Evolutionary conservation across 2,113 vertebrate genomes (phyloP), one percentile per base, ranked within the genome.

Genomic region (Gymnarchus niloticus): DNA sequence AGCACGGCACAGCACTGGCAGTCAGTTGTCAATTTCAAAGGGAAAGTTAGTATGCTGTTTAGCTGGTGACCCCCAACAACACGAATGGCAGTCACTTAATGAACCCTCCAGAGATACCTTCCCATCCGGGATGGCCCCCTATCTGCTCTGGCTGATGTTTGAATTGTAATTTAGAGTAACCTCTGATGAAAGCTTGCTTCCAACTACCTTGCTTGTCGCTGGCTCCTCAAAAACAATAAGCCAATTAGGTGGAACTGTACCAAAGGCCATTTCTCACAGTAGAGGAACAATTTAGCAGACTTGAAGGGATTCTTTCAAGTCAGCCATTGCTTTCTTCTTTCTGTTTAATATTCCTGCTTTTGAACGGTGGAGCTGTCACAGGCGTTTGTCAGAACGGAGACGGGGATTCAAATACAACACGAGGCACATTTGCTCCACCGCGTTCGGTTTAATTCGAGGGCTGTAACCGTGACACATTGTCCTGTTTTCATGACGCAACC

Each of bases 31-130:
- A 21, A 51, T 33, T 33, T 33, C n/a, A 33, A n/a, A 25, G 25
- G 80, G 51, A 17, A 82, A 51, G 80, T 52, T 19, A 81, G 46
- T 10, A 12, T 2, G 14, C 4, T 25, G 5, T 82, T 82, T 82
- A 82, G 51, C 51, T 54, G 52, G 51, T 37, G 28, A 54, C 80
- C 80, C n/a, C 51, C 28, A 6, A 82, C 46, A 52, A 52, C 51
- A 56, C 10, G 12, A n/a, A 54, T 10, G 51, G 14, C 51, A 56
- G 51, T 33, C 25, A 37, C 51, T 82, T 82, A 82, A 82, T 82
- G 80, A 82, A 82, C 49, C 80, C 80, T 82, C 80, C 80, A 52
- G 49, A 82, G 80, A 82, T 82, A 48, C 80, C 25, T 49, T 33
- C 25, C 49, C 5, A 19, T 82, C n/a, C 28, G 49, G 49, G 14